Base-by-base conservation (phyloP, 2,797 vertebrate genomes). In the Limosa lapponica region DNA sequence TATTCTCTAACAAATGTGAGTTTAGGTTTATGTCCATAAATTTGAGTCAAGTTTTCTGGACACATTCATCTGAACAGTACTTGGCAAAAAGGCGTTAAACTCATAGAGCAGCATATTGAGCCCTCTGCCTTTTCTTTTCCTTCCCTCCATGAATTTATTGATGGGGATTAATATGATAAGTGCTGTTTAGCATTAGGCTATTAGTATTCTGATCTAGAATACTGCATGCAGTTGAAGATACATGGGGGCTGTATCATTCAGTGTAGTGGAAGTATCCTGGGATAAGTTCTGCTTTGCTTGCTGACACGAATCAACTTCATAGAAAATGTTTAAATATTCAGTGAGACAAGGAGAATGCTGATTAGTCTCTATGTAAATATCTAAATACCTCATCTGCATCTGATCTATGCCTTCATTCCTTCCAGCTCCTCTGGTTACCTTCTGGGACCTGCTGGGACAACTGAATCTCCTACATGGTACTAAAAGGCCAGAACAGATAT, bases 21-120 rank as follows among this genome's bases (percentile, higher is more conserved):
- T 41, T 95, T 77, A 52, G 16, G 51, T 52, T 52, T 52, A 34
- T 43, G 82, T 46, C 17, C 4, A 19, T 36, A 36, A 27, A 43
- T 67, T 59, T 44, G 10, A 74, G 62, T 52, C 7, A 73, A 71
- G 17, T 75, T 88, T 86, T 84, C 52, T 75, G 46, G 83, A 54
- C 17, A 24, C 13, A 16, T 67, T 90, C 30, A 65, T 4, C 9
- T 20, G 24, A 88, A 72, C 2, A n/a, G 4, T n/a, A 24, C 13
- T 51, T 54, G 25, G 13, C 0, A 0, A 61, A 86, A 91, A 86
- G 8, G 16, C 7, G 3, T 20, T 57, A 79, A 44, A 32, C 3
- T 44, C 16, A 16, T 1, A 46, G 5, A 61, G 48, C 6, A 43
- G 37, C 24, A 19, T 13, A 36, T 43, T 24, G 16, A 80, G 2